phyloP scores from a whole-genome alignment of 2,797 vertebrate genomes.

The Hydrocynus forskahlii region DNA sequence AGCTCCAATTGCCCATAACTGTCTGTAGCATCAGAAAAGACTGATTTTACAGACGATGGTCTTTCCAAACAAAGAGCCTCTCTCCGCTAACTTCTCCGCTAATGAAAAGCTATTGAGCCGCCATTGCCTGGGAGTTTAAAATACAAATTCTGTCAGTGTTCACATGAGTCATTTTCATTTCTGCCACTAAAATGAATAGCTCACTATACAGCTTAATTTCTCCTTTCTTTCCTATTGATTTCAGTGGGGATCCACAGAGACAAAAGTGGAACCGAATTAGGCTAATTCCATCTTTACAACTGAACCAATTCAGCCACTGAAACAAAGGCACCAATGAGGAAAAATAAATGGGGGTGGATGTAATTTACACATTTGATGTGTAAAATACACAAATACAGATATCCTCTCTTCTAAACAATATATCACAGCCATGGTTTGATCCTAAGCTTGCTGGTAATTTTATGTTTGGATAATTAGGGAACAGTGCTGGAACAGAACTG shows the following conservation, averaged over 20 bases:
- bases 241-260: slow-evolving; percentile 42
- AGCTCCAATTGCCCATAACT: slow-evolving; percentile 28
- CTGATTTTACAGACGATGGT: slow-evolving; percentile 40
- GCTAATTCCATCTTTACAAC: slow-evolving; percentile 66
- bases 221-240: slow-evolving; percentile 52
- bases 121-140: slow-evolving; percentile 43
- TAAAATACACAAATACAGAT: background rate
- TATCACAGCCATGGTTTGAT: background rate
- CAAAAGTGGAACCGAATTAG: slow-evolving; percentile 68
- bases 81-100: slow-evolving; percentile 44
- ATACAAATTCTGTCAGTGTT: slow-evolving; percentile 57
- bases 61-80: slow-evolving; percentile 49
- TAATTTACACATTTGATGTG: slow-evolving; percentile 28
- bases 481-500: background rate
- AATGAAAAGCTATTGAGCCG: slow-evolving; percentile 55
- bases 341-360: slow-evolving; percentile 19
- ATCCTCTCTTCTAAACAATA: background rate
- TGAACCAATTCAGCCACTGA: slow-evolving; percentile 67
- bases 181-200: slow-evolving; percentile 55
- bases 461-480: background rate
- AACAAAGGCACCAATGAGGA: slow-evolving; percentile 49
- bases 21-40: slow-evolving; percentile 40
- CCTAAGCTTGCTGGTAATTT: background rate
- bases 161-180: slow-evolving; percentile 60
- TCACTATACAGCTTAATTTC: slow-evolving; percentile 49